Conservation (phyloP, 1,140 invertebrate species). For the Argopecten irradians region DNA sequence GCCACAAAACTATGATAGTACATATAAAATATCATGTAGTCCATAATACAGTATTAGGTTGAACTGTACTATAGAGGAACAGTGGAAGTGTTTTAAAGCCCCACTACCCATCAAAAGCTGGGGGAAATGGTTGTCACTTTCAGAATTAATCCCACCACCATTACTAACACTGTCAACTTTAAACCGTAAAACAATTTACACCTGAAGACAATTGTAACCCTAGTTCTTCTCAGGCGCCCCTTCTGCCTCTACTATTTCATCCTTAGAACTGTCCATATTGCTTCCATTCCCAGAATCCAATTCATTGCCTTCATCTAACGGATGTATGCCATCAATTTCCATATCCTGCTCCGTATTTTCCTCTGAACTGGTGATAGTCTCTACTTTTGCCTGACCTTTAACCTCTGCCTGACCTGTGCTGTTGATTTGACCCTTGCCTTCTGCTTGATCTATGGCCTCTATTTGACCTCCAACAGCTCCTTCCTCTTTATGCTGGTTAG, state of each 20-base stretch:
- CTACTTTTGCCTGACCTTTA: neutral
- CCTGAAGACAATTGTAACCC: neutral
- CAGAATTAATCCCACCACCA: neutral
- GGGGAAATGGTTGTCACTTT: neutral
- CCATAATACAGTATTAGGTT: too few relatives aligned
- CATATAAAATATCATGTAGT: too few relatives aligned
- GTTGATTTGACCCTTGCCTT: neutral
- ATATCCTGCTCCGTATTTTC: neutral
- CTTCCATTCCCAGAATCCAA: neutral
- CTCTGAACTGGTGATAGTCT: neutral
- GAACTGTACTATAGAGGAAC: too few relatives aligned
- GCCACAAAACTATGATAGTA: too few relatives aligned
- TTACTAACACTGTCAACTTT: too few relatives aligned
- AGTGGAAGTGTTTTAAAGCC: neutral
- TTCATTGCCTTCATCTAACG: neutral
- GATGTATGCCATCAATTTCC: neutral
- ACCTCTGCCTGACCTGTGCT: neutral
- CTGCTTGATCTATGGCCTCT: neutral
- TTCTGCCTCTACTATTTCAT: neutral
- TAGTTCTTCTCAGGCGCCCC: neutral
- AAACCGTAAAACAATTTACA: too few relatives aligned
- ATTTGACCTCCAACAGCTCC: neutral
- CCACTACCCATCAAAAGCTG: neutral
- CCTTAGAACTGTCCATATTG: neutral
- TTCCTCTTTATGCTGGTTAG: neutral